Conservation (phyloP, 1,140 invertebrate genomes). For the Rhysida immarginata region DNA sequence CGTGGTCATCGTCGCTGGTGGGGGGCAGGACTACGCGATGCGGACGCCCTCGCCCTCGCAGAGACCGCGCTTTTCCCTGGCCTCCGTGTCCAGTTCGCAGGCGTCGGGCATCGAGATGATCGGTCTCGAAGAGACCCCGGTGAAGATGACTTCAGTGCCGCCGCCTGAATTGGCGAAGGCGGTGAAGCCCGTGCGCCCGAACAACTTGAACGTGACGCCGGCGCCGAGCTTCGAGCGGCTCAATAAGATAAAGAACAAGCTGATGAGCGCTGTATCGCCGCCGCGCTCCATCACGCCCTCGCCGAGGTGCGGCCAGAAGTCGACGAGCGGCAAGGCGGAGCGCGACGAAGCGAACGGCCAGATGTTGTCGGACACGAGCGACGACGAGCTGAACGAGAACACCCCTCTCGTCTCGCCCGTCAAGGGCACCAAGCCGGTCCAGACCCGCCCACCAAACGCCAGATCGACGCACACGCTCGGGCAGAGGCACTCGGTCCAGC, state of each 20-base stretch:
- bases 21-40: background rate
- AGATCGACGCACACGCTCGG: no score
- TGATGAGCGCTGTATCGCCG: background rate
- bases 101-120: background rate
- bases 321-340: background rate
- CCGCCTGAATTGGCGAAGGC: background rate
- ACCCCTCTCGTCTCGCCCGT: constrained; percentile 1
- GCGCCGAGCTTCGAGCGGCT: background rate
- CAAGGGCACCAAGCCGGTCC: no score
- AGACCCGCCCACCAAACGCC: no score
- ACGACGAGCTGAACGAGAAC: background rate
- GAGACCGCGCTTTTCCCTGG: background rate
- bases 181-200: background rate
- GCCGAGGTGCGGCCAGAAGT: background rate
- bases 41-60: background rate
- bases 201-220: background rate
- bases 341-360: background rate
- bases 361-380: background rate
- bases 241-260: background rate
- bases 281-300: background rate
- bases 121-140: background rate
- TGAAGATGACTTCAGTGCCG: background rate
- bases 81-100: background rate
- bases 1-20: background rate
- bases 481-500: no score